These are phyloP conservation scores for Chromis chromis DNA, from an alignment of 2,797 vertebrate species.

Conservation along the genomic window DNA sequence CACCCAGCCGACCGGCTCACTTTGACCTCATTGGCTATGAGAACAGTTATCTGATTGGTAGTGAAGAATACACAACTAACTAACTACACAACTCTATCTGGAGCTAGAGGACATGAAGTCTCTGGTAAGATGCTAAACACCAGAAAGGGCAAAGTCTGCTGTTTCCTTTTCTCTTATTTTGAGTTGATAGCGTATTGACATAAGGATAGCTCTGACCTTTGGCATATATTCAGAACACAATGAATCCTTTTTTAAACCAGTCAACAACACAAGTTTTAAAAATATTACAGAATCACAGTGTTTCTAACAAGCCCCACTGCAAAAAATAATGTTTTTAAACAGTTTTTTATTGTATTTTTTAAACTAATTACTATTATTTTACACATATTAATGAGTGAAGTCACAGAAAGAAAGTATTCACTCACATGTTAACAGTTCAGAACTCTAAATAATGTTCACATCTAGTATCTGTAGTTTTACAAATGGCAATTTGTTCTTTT, in stretches of 20 bases:
- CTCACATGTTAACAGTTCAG: too few species aligned
- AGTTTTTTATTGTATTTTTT: too few species aligned
- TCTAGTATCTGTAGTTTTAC: too few species aligned
- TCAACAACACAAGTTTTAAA: not conserved
- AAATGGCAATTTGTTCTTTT: too few species aligned
- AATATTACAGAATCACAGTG: not conserved
- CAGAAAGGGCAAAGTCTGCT: conserved; percentile 68
- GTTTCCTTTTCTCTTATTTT: conserved; percentile 40
- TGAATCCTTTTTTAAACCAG: not conserved
- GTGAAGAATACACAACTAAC: conserved; percentile 40
- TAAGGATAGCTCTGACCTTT: conserved; percentile 62
- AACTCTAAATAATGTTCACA: too few species aligned
- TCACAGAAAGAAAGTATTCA: too few species aligned
- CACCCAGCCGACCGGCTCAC: conserved; percentile 65
- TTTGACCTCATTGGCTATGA: conserved; percentile 70
- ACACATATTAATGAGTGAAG: too few species aligned
- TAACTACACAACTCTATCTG: conserved; percentile 34
- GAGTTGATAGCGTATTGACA: conserved; percentile 63
- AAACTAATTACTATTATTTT: too few species aligned
- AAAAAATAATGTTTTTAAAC: not conserved
- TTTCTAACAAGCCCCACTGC: not conserved
- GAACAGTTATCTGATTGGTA: conserved; percentile 59
- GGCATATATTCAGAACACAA: conserved; percentile 54
- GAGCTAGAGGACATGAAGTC: conserved; percentile 50
- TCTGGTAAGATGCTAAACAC: conserved; percentile 42